These are phyloP conservation scores for Liodrosophila aerea DNA, from an alignment of 2,888 invertebrate species.

Conservation along the genomic window DNA sequence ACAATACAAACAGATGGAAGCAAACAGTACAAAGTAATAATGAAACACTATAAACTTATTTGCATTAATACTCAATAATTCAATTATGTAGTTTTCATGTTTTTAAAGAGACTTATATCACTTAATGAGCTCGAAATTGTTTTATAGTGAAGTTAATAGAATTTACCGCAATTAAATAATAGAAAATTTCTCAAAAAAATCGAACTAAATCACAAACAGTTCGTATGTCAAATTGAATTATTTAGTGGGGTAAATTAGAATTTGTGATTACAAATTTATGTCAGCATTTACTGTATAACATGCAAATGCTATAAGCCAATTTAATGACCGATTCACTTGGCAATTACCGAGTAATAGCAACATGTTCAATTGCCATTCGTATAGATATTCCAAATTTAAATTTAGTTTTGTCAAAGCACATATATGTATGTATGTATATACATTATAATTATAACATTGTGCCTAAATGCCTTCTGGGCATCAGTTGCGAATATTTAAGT, in stretches of 20 bases:
- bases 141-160: constrained; percentile 1
- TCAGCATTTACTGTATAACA: constrained; percentile 52
- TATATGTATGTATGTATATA: constrained; percentile 26
- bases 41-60: constrained; percentile 46
- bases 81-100: constrained; percentile 50
- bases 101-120: constrained; percentile 16
- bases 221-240: constrained; percentile 54
- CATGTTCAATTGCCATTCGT: constrained; percentile 24
- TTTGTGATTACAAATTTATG: constrained; percentile 50
- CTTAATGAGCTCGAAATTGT: constrained; percentile 34
- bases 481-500: constrained; percentile 6
- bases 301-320: constrained; percentile 57
- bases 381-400: constrained; percentile 36
- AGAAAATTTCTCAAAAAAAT: constrained; percentile 14
- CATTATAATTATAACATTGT: constrained; percentile 10
- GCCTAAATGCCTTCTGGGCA: constrained; percentile 7
- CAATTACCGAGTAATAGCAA: constrained; percentile 42
- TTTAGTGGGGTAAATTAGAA: constrained; percentile 47
- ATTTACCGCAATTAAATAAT: constrained; percentile 4
- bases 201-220: constrained; percentile 20
- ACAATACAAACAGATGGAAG: constrained; percentile 16
- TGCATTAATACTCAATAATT: constrained; percentile 51
- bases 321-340: constrained; percentile 60
- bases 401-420: constrained; percentile 28
- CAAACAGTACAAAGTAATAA: constrained; percentile 24